Evolutionary conservation across 2,797 vertebrate genomes (phyloP).

Genomic region (Cossypha dichroa): DNA sequence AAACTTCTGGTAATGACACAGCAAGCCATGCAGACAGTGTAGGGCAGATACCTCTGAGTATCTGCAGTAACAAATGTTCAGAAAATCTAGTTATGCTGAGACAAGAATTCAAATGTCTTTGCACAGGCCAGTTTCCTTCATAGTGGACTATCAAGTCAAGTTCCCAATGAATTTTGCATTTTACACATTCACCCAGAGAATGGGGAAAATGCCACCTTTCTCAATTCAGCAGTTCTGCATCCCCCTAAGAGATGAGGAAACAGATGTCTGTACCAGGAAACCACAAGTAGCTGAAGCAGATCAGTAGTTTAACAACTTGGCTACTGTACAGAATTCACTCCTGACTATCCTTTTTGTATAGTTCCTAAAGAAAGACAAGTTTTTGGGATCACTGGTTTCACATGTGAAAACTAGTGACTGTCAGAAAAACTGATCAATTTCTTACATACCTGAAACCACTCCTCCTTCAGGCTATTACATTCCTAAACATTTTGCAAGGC

Average conservation of each 20-base stretch:
- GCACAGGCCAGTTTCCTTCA: not conserved
- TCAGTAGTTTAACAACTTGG: not conserved
- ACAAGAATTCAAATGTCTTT: not conserved
- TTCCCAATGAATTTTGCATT: not conserved
- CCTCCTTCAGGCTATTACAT: not conserved
- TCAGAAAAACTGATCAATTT: not conserved
- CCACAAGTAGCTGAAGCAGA: not conserved
- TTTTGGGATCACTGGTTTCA: not conserved
- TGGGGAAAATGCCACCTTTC: not conserved
- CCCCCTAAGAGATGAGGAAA: not conserved
- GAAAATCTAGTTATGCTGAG: not conserved
- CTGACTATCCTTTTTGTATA: not conserved
- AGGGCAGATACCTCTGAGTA: not conserved
- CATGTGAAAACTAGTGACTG: rapidly evolving
- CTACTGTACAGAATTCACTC: not conserved
- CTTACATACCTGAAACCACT: not conserved
- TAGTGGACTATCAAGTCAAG: not conserved
- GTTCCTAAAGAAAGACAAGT: not conserved
- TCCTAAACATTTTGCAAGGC: not conserved
- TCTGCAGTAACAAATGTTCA: not conserved
- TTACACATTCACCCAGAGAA: not conserved
- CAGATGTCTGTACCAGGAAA: not conserved
- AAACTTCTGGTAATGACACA: not conserved
- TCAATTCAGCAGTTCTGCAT: not conserved
- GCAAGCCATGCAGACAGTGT: not conserved